Percentiles rank a stretch among this genome's conserved stretches.
Conservation (phyloP, 2,113 vertebrate species). For the Cisticola juncidis region DNA sequence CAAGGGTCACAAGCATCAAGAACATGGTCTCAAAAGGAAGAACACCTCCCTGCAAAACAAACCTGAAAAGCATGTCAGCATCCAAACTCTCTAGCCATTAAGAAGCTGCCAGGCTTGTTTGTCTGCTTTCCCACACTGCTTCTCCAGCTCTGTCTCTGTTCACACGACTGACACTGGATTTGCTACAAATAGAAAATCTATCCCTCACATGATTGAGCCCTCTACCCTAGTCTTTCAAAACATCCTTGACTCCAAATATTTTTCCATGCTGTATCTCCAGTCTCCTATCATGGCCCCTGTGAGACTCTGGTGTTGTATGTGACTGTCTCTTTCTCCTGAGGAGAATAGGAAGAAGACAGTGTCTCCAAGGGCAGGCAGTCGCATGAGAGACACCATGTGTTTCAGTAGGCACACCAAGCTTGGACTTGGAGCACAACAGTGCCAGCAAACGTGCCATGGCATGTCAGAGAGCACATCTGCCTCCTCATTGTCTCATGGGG, state of each 20-base stretch:
- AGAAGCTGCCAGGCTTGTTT: not conserved
- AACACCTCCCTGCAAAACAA: not conserved
- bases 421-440: not conserved
- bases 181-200: constrained; percentile 34
- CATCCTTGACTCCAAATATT: constrained; percentile 28
- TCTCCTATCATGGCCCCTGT: not conserved
- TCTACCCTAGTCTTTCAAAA: constrained; percentile 15
- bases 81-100: not conserved
- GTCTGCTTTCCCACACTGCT: constrained; percentile 30
- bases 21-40: not conserved
- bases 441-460: not conserved
- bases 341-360: not conserved
- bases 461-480: not conserved
- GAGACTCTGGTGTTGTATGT: not conserved
- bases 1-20: not conserved
- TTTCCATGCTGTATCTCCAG: not conserved
- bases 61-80: not conserved
- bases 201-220: not conserved
- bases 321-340: not conserved
- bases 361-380: not conserved
- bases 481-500: constrained; percentile 13
- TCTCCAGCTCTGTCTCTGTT: not conserved
- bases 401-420: not conserved
- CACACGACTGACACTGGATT: not conserved
- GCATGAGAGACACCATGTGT: not conserved